Base-by-base conservation (phyloP, 2,113 vertebrate species). In the Pachycephala philippinensis region DNA sequence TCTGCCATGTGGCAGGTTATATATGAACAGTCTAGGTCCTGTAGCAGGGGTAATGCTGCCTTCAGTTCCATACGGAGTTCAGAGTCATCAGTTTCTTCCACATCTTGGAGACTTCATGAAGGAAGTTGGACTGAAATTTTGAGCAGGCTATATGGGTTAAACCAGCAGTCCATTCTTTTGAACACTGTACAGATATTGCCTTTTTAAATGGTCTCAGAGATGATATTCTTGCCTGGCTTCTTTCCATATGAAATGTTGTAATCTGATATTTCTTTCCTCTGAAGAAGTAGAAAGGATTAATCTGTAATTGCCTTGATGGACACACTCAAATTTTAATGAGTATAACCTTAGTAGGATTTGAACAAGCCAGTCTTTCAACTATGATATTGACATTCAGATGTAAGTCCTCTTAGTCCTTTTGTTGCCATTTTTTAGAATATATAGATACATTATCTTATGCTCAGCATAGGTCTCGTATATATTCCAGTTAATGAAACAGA, bases 401-500 rank as follows among this genome's bases (percentile, higher is more conserved):
- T 26, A 84, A 56, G 31, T 89, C 17, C 7, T 83, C 18, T 24
- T 44, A 39, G 40, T 54, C 21, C 65, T 69, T 71, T 60, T 7
- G 20, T 89, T 70, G 16, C 11, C 26, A 63, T 47, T 71, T 64
- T 72, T 68, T 37, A 49, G 11, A 85, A 82, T 79, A 85, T 79
- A 68, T 56, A 53, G 57, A 9, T 53, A 45, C 2, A 42, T 84
- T 84, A 69, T 86, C 90, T 90, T 85, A 54, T 18, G 56, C 13
- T 89, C 39, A 74, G 28, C 28, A 57, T 65, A 91, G 22, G 16
- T 87, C 39, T 85, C 6, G 40, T 76, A 7, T 76, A 84, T 95
- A 90, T 96, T 87, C 37, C 15, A 85, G 84, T 68, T 93, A 96
- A 84, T 91, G 78, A 88, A 93, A 93, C 53, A 85, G 70, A 85